Evolutionary conservation across 2,888 invertebrate species (phyloP).

Genomic region (Myopa tessellatipennis): DNA sequence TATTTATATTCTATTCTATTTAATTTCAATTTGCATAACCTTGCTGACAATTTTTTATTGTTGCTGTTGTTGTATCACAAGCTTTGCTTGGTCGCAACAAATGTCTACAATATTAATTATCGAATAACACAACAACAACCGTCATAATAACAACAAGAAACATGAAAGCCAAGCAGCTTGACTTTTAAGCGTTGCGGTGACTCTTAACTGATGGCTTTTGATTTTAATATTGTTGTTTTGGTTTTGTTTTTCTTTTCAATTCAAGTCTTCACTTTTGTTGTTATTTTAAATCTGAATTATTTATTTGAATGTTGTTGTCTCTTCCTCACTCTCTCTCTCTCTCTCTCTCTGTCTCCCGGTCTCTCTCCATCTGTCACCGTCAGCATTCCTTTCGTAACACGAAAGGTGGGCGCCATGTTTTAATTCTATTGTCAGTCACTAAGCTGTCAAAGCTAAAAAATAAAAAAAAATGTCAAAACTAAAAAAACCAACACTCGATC

Average conservation of each 20-base stretch:
- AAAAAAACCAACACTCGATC: too few species aligned
- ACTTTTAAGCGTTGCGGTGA: slow-evolving; percentile 4
- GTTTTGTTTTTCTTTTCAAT: background rate
- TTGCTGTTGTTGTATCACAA: background rate
- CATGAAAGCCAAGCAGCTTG: background rate
- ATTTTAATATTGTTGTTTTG: slow-evolving; percentile 9
- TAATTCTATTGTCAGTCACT: background rate
- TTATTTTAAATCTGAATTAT: too few species aligned
- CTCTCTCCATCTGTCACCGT: background rate
- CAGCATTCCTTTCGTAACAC: slow-evolving; percentile 14
- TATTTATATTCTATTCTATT: background rate
- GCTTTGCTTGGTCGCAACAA: too few species aligned
- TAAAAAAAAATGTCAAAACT: too few species aligned
- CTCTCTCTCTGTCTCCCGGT: background rate
- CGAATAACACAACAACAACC: background rate
- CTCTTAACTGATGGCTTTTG: slow-evolving; percentile 19
- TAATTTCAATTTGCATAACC: background rate
- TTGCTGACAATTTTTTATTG: background rate
- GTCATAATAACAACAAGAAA: background rate
- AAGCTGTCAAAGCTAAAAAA: too few species aligned
- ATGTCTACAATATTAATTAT: too few species aligned
- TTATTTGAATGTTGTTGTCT: background rate
- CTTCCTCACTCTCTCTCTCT: background rate
- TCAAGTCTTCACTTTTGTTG: too few species aligned
- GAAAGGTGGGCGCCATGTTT: slow-evolving; percentile 13